These are phyloP conservation scores for Phrynocephalus versicolor DNA, from an alignment of 2,113 vertebrate genomes.

Conservation along the genomic window DNA sequence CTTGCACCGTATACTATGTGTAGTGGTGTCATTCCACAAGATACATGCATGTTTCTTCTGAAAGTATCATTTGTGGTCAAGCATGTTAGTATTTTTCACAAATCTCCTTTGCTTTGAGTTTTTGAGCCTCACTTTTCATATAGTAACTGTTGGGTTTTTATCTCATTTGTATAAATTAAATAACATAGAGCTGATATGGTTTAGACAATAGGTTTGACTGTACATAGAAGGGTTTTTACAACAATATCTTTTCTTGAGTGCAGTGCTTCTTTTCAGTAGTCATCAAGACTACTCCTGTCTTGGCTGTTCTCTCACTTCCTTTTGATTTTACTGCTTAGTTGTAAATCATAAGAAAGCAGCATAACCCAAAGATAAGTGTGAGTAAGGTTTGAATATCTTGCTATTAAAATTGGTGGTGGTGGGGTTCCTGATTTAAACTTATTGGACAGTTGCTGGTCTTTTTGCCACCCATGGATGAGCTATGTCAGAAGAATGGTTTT, in stretches of 20 bases:
- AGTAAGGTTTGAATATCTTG: background rate
- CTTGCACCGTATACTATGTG: background rate
- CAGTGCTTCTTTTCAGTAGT: background rate
- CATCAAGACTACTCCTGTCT: background rate
- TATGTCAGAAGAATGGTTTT: background rate
- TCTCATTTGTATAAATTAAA: background rate
- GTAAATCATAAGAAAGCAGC: background rate
- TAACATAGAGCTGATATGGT: background rate
- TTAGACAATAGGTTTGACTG: background rate
- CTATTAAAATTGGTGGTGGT: background rate
- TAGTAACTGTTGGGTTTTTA: background rate
- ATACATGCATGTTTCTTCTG: no score
- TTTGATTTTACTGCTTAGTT: background rate
- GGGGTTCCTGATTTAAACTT: background rate
- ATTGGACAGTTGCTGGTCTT: background rate
- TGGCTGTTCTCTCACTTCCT: no score
- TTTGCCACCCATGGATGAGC: background rate
- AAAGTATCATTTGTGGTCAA: background rate
- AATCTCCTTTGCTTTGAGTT: background rate
- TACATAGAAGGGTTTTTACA: background rate
- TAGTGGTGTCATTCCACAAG: background rate
- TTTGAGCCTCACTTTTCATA: conserved; percentile 22
- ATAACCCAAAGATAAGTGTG: background rate
- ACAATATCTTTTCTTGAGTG: background rate
- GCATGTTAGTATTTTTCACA: background rate